Evolutionary conservation across 2,113 vertebrate genomes (phyloP).

Genomic region (Phrynosoma blainvillii): DNA sequence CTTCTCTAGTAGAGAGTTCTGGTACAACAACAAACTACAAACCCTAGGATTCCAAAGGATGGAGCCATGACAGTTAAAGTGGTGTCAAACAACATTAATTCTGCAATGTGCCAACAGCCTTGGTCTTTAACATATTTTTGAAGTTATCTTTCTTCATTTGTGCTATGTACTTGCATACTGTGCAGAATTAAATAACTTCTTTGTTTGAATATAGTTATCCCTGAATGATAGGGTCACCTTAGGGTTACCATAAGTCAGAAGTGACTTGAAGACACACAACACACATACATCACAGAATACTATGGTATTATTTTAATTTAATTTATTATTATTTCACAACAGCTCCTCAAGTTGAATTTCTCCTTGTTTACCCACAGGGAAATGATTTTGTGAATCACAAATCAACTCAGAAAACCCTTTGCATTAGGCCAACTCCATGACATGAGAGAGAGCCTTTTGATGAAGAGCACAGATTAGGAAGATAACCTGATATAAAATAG

Average conservation of each 20-base stretch:
- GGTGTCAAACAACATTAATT: too few relatives aligned
- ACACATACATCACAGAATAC: too few relatives aligned
- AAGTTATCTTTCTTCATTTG: neutral
- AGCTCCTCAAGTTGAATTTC: neutral
- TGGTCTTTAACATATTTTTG: neutral
- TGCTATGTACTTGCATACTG: neutral
- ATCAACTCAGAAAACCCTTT: neutral
- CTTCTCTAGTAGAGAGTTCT: too few relatives aligned
- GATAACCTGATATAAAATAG: conserved; percentile 20
- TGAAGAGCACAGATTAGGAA: conserved; percentile 4
- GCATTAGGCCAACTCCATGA: neutral
- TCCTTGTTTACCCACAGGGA: neutral
- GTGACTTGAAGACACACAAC: too few relatives aligned
- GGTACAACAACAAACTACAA: too few relatives aligned
- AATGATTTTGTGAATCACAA: neutral
- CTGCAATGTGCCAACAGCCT: too few relatives aligned
- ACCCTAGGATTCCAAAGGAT: too few relatives aligned
- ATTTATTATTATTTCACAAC: neutral
- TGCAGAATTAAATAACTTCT: neutral
- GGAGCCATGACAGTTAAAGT: neutral
- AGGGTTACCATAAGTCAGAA: too few relatives aligned
- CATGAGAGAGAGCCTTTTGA: neutral
- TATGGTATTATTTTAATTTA: neutral
- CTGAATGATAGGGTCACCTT: neutral
- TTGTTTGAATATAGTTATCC: neutral